phyloP scores from a whole-genome alignment of 2,113 vertebrate genomes.

The Dicerorhinus sumatrensis region DNA sequence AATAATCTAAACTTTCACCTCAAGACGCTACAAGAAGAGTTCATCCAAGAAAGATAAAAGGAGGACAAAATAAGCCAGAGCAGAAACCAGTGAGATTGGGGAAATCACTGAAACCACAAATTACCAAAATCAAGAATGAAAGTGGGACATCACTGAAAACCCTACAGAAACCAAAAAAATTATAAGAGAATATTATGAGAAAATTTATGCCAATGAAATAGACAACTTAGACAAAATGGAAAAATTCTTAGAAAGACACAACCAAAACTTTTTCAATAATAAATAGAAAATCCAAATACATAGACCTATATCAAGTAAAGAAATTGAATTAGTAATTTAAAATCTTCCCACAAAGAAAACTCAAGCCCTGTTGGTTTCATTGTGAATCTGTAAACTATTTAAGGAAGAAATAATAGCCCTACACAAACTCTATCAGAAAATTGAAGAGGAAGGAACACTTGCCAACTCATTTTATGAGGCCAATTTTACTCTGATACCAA shows the following conservation, averaged over 20 bases:
- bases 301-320: neutral
- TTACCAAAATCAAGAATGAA: too few species aligned
- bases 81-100: neutral
- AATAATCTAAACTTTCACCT: neutral
- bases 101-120: neutral
- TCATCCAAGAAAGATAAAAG: neutral
- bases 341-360: neutral
- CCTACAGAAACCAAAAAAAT: neutral
- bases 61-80: neutral
- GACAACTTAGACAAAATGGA: neutral
- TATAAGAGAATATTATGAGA: neutral
- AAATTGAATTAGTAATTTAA: neutral
- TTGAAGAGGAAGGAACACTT: neutral
- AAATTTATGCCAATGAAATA: neutral
- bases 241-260: neutral
- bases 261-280: neutral
- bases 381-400: neutral
- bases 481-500: too few species aligned
- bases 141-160: neutral
- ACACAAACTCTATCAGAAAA: neutral
- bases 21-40: neutral
- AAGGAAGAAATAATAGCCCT: neutral
- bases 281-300: neutral
- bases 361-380: neutral
- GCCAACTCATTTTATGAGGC: too few species aligned